These are phyloP conservation scores for Poeciliopsis turrubarensis DNA, from an alignment of 2,113 vertebrate species.

Conservation along the genomic window DNA sequence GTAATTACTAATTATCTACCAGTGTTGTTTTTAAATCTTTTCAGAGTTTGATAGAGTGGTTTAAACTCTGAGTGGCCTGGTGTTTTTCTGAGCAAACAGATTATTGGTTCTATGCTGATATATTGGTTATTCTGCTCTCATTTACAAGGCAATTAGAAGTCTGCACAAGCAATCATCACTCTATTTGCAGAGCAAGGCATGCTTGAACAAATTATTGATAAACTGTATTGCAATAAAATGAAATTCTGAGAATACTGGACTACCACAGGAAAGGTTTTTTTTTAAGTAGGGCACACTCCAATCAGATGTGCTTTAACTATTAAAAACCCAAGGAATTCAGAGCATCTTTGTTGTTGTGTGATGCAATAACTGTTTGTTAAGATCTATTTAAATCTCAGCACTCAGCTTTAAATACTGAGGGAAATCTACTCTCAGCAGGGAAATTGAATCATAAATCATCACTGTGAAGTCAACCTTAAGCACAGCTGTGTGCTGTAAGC, in stretches of 20 bases:
- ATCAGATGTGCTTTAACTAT: slow-evolving; percentile 28
- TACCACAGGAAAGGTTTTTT: slow-evolving; percentile 22
- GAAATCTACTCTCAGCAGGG: slow-evolving; percentile 18
- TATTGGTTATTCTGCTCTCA: slow-evolving; percentile 51
- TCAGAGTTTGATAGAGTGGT: slow-evolving; percentile 8
- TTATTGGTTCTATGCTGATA: slow-evolving; percentile 26
- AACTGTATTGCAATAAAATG: slow-evolving; percentile 56
- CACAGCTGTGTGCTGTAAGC: slow-evolving; percentile 24
- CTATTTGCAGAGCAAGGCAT: slow-evolving; percentile 61
- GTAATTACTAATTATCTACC: slow-evolving; percentile 13
- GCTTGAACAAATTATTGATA: slow-evolving; percentile 70
- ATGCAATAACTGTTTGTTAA: slow-evolving; percentile 31
- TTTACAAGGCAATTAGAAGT: slow-evolving; percentile 63
- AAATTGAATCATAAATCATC: slow-evolving; percentile 34
- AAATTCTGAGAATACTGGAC: slow-evolving; percentile 34
- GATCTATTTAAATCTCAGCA: slow-evolving; percentile 40
- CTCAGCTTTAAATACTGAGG: slow-evolving; percentile 27
- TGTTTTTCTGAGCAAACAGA: slow-evolving; percentile 33
- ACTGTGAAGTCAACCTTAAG: slow-evolving; percentile 24
- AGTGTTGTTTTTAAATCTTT: slow-evolving; percentile 11
- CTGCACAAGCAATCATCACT: slow-evolving; percentile 61
- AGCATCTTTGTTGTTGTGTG: slow-evolving; percentile 4
- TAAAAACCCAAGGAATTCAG: slow-evolving; percentile 12
- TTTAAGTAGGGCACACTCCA: slow-evolving; percentile 22
- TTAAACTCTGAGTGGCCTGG: slow-evolving; percentile 1